Evolutionary conservation across 2,888 invertebrate species (phyloP).

Genomic region (Trisateles emortualis): DNA sequence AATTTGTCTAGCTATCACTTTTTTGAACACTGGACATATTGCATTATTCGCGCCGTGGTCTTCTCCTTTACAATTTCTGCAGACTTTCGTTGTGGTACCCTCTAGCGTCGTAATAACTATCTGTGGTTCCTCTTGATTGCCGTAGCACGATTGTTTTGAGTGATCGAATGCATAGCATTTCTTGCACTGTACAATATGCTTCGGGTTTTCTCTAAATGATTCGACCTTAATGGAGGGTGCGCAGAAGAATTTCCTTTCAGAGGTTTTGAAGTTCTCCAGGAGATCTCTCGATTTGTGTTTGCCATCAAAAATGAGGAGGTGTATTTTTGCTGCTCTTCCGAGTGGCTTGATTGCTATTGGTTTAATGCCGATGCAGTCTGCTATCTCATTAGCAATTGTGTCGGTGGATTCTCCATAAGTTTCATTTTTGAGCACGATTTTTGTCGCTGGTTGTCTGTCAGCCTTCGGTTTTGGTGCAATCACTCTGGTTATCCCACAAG

Average conservation of each 20-base stretch:
- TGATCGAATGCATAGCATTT: slow-evolving; percentile 16
- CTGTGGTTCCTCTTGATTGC: no score
- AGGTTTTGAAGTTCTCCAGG: slow-evolving; percentile 13
- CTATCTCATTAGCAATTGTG: slow-evolving; percentile 13
- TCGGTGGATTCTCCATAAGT: slow-evolving; percentile 14
- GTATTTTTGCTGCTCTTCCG: slow-evolving; percentile 12
- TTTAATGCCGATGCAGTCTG: no score
- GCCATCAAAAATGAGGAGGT: no score
- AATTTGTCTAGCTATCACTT: slow-evolving; percentile 12
- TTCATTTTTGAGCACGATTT: slow-evolving; percentile 25
- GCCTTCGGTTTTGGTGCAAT: no score
- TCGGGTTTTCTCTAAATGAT: slow-evolving; percentile 10
- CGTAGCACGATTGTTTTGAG: no score
- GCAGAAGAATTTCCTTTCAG: slow-evolving; percentile 13
- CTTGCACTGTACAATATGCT: slow-evolving; percentile 4
- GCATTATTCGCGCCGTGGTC: slow-evolving; percentile 14
- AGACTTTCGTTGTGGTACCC: no score
- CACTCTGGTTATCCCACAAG: slow-evolving; percentile 15
- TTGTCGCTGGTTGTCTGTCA: slow-evolving; percentile 22
- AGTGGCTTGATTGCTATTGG: no score
- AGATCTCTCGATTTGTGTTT: no score
- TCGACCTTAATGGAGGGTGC: slow-evolving; percentile 7
- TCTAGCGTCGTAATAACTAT: no score
- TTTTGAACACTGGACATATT: slow-evolving; percentile 16
- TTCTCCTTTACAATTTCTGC: no score